phyloP scores from a whole-genome alignment of 2,113 vertebrate species.

The Pygoscelis antarcticus region DNA sequence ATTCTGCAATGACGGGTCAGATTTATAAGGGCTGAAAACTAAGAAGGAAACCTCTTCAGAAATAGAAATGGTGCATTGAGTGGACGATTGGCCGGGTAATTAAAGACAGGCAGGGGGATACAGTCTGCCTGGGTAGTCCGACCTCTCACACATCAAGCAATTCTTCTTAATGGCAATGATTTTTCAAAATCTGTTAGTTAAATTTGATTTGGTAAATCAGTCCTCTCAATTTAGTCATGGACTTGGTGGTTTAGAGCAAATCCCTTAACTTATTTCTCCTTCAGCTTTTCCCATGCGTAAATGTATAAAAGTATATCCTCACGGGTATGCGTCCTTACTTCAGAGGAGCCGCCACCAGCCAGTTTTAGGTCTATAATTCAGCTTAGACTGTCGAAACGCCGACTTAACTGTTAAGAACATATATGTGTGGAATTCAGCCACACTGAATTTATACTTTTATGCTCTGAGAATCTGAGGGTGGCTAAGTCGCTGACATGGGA shows the following conservation, averaged over 20 bases:
- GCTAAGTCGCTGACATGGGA: neutral
- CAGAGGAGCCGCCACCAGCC: neutral
- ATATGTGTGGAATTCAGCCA: neutral
- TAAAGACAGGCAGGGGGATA: neutral
- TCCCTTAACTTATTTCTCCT: neutral
- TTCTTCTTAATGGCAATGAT: neutral
- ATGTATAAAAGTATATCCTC: neutral
- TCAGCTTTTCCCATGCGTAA: neutral
- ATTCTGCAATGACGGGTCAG: conserved; percentile 29
- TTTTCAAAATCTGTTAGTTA: neutral
- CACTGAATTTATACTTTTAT: neutral
- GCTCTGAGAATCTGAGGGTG: neutral
- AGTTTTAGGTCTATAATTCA: neutral
- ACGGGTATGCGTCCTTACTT: fast-evolving
- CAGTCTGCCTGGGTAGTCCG: neutral
- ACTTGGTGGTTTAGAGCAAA: neutral
- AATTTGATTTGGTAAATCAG: neutral
- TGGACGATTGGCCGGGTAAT: neutral
- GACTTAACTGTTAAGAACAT: neutral
- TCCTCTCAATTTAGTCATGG: neutral
- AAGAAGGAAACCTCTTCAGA: conserved; percentile 23
- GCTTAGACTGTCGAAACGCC: neutral
- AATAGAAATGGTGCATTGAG: neutral
- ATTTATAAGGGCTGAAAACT: conserved; percentile 59
- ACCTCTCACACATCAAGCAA: neutral